Base-by-base conservation (phyloP, 2,888 invertebrate genomes). In the Myopa testacea region DNA sequence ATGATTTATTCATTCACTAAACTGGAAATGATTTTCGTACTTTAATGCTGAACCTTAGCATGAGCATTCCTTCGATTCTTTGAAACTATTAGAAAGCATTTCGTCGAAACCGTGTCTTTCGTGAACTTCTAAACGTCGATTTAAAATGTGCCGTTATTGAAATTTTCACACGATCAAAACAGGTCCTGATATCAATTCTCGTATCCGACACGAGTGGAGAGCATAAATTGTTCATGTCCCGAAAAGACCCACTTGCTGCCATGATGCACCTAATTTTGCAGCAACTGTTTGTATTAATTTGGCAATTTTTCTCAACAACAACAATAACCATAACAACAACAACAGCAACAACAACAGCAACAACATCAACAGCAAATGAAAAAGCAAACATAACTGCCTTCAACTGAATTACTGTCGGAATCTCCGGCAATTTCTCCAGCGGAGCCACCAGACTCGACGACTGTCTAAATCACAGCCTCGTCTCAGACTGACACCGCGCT, bases 221-320 rank as follows among this genome's bases (percentile, higher is more conserved):
- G 1, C 19, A 62, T 26, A 62, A 19, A 26, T 26, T 62, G 19
- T 10, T 34, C 34, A 26, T 62, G 55, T 16, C 55, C 14, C 62
- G 7, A 19, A 19, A 19, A 7, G 62, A 62, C 19, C 62, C 62
- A 62, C 34, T 62, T 19, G 62, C 62, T 34, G 62, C 62, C 19
- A 26, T 26, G 62, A 62, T 62, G 62, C 6, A 34, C n/a, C 62
- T 26, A 26, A 62, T 26, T 62, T 19, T 12, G 8, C 34, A 19
- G 62, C 62, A 62, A 62, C 62, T 62, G 62, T 62, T 62, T 62
- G 62, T 34, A 62, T 62, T 62, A 62, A 62, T 62, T 62, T 45
- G 45, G 45, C 4, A 45, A 45, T 45, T 45, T 45, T 45, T 45
- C 45, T 1, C 45, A 45, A 45, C 45, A 14, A 71, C 50, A 19